Evolutionary conservation across 2,888 invertebrate species (phyloP).

Genomic region (Amiota mariae): DNA sequence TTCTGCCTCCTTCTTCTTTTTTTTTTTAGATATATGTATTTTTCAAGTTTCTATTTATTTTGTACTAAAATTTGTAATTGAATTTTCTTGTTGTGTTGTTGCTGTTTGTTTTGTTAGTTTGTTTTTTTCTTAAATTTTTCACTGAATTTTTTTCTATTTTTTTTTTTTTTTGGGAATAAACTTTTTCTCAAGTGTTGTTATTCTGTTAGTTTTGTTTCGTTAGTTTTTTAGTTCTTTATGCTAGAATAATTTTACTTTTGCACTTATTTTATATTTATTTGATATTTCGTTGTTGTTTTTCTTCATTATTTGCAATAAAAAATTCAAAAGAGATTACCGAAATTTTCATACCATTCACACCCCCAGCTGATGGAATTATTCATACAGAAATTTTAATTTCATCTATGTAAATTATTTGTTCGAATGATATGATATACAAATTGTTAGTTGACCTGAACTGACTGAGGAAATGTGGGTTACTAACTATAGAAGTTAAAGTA

Average conservation of each 20-base stretch:
- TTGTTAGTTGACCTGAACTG: too few species aligned
- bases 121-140: constrained; percentile 36
- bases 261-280: constrained; percentile 27
- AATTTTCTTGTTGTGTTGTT: constrained; percentile 24
- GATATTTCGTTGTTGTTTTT: neutral
- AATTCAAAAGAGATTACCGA: neutral
- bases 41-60: constrained; percentile 41
- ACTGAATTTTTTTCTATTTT: constrained; percentile 53
- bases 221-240: constrained; percentile 8
- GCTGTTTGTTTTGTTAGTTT: constrained; percentile 30
- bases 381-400: too few species aligned
- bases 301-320: too few species aligned
- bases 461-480: too few species aligned
- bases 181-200: constrained; percentile 33
- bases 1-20: constrained; percentile 34
- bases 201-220: constrained; percentile 15
- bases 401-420: too few species aligned
- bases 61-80: constrained; percentile 32
- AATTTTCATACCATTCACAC: too few species aligned
- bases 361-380: too few species aligned
- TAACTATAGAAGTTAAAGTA: too few species aligned
- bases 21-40: constrained; percentile 53
- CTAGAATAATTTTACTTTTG: constrained; percentile 22
- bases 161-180: constrained; percentile 59
- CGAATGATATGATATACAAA: too few species aligned